Conservation (phyloP, 2,797 vertebrate species). For the Steatocranus sp. region DNA sequence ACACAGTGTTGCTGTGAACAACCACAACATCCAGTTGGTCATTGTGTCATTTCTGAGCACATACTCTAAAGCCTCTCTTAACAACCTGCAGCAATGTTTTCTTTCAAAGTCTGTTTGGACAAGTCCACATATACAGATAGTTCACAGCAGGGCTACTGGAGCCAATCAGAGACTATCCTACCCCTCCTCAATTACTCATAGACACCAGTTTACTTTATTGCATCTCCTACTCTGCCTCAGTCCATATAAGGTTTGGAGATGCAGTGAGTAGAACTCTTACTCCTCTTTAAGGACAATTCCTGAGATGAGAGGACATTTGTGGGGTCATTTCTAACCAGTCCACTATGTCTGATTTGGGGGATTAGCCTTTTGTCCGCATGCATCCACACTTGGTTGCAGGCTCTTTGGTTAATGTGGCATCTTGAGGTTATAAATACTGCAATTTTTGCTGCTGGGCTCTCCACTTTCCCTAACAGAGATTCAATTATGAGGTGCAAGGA, state of each 20-base stretch:
- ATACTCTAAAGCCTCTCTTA: conserved; percentile 12
- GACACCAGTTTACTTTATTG: conserved; percentile 55
- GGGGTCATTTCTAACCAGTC: conserved; percentile 2
- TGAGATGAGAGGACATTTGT: background rate
- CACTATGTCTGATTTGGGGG: conserved; percentile 21
- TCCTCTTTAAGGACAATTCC: conserved; percentile 66
- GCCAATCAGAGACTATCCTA: conserved; percentile 16
- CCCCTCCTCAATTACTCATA: conserved; percentile 29
- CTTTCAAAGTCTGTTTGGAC: conserved; percentile 64
- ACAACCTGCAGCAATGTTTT: conserved; percentile 40
- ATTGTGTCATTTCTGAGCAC: conserved; percentile 14
- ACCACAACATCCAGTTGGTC: background rate
- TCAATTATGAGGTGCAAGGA: conserved; percentile 8
- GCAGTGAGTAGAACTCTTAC: conserved; percentile 26
- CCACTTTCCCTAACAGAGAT: conserved; percentile 39
- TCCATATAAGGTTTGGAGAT: conserved; percentile 65
- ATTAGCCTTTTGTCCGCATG: background rate
- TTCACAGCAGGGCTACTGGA: conserved; percentile 34
- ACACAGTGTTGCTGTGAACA: background rate
- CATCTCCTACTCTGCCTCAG: conserved; percentile 27
- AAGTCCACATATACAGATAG: conserved; percentile 57
- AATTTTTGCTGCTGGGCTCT: conserved; percentile 32
- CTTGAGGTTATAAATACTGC: conserved; percentile 42
- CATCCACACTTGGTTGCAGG: background rate
- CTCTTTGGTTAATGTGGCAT: background rate